These are phyloP conservation scores for Xanthorhoe designata DNA, from an alignment of 2,888 invertebrate genomes.

Conservation along the genomic window DNA sequence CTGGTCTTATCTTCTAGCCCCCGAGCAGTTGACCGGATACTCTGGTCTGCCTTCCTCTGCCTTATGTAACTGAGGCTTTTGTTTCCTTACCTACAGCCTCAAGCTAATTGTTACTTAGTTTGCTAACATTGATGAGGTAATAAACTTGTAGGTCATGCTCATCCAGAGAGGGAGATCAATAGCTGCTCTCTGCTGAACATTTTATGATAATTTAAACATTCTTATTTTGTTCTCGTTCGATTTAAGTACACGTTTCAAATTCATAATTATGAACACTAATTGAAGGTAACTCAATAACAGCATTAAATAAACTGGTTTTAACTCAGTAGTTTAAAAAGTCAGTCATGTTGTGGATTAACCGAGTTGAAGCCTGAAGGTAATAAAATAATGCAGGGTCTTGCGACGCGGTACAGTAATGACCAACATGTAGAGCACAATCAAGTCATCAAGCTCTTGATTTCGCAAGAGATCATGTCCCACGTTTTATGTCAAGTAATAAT, in stretches of 20 bases:
- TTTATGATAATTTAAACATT: too few relatives aligned
- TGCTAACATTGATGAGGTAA: conserved; percentile 16
- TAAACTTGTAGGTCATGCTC: conserved; percentile 24
- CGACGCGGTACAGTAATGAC: background rate
- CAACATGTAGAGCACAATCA: conserved; percentile 18
- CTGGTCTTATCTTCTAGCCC: conserved; percentile 61
- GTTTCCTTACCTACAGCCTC: conserved; percentile 48
- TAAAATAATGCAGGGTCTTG: background rate
- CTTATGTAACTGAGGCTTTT: conserved; percentile 39
- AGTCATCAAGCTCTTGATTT: conserved; percentile 25
- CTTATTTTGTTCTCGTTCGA: too few relatives aligned
- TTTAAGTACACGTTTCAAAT: too few relatives aligned
- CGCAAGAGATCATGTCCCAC: conserved; percentile 30
- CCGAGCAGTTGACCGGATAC: conserved; percentile 49
- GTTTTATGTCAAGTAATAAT: conserved; percentile 33
- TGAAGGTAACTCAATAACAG: too few relatives aligned
- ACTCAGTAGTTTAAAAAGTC: background rate
- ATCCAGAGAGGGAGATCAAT: background rate
- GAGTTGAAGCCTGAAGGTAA: background rate
- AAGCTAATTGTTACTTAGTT: conserved; percentile 41
- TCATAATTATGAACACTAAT: too few relatives aligned
- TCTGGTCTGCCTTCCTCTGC: conserved; percentile 44
- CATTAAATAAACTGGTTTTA: too few relatives aligned
- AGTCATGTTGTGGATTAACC: background rate
- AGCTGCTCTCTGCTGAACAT: background rate